phyloP scores from a whole-genome alignment of 2,797 vertebrate genomes.

The Hoplostethus atlanticus region DNA sequence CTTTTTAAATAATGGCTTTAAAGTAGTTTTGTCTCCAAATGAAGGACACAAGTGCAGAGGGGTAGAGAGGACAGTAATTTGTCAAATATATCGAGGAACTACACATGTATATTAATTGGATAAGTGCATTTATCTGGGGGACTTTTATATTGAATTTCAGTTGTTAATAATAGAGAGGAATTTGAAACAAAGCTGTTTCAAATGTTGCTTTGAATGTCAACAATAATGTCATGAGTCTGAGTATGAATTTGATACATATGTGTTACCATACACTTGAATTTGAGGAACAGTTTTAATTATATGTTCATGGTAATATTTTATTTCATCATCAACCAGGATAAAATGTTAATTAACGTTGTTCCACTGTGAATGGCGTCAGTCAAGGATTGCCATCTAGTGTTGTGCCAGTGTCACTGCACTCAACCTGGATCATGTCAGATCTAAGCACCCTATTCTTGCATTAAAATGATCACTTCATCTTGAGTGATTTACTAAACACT shows the following conservation, averaged over 20 bases:
- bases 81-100: no score
- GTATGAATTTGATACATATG: neutral
- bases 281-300: neutral
- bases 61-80: no score
- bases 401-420: constrained; percentile 30
- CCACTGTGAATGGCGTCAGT: constrained; percentile 32
- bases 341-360: constrained; percentile 27
- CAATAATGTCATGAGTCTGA: neutral
- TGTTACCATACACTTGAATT: no score
- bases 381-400: constrained; percentile 68
- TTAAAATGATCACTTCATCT: neutral
- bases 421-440: neutral
- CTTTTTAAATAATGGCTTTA: no score
- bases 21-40: no score
- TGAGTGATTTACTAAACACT: neutral
- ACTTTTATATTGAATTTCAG: neutral
- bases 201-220: neutral
- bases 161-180: neutral
- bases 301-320: neutral
- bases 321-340: neutral
- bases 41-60: no score
- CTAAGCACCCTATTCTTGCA: neutral
- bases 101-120: neutral
- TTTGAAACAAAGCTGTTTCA: neutral
- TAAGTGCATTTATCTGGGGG: neutral